Evolutionary conservation across 1,140 invertebrate genomes (phyloP), one percentile per base, ranked within the genome.

Genomic region (Paralvinella palmiformis): DNA sequence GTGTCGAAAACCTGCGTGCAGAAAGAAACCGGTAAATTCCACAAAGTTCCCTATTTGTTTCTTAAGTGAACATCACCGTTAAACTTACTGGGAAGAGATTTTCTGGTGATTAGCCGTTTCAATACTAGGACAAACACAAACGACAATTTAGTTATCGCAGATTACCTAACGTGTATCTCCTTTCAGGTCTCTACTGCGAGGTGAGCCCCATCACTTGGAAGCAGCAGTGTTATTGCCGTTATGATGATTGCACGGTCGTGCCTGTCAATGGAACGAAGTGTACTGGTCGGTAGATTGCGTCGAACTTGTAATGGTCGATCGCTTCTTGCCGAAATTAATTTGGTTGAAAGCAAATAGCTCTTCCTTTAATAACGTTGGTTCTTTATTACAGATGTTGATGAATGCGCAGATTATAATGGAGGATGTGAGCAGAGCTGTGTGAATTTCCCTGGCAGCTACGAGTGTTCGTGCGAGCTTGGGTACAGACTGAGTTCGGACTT

Each of bases 401-500:
- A 81, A 64, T 81, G 79, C 45, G 27, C 55, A 15, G 55, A 33
- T 4, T 68, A 66, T 32, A 66, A 70, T 59, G 68, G 60, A 41
- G 70, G 66, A 22, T 76, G 75, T 64, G 53, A 67, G 15, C 78
- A 76, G 62, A 67, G 67, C 27, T 84, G 83, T 65, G 72, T 81
- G 20, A 85, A 85, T 68, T 78, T 75, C 17, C 63, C 68, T n/a
- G 82, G 82, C 17, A 78, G 76, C 3, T 83, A 76, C 62, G 69
- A 67, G 17, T 52, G 48, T n/a, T 10, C 1, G 24, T 52, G 48
- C 31, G 24, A 29, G 10, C 24, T 10, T 52, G 48, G 48, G 10
- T 52, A 70, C 53, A 60, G 45, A 33, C 62, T 77, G 15, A 62
- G 62, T 17, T n/a, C 10, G 3, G 48, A 52, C 48, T 27, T 27